Percentiles rank a stretch among this genome's conserved stretches.
Evolutionary conservation across 2,888 invertebrate species (phyloP).

Genomic region (Cheilosia vernalis): DNA sequence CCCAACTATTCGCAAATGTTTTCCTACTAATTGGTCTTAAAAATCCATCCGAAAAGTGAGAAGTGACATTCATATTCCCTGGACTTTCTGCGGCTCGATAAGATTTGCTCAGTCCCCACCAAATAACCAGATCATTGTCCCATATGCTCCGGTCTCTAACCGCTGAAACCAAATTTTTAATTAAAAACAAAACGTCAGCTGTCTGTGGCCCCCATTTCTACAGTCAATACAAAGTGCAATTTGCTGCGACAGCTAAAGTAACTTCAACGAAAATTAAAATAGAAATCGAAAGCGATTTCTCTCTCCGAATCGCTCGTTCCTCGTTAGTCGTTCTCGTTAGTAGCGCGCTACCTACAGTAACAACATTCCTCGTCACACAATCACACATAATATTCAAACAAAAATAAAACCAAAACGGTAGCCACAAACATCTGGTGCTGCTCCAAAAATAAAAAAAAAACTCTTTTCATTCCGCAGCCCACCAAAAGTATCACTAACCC

Average conservation of each 20-base stretch:
- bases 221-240: slow-evolving; percentile 35
- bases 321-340: slow-evolving; percentile 58
- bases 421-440: slow-evolving; percentile 60
- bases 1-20: no score
- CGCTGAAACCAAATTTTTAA: background rate
- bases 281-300: slow-evolving; percentile 69
- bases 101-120: no score
- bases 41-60: no score
- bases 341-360: slow-evolving; percentile 50
- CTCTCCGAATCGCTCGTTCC: slow-evolving; percentile 38
- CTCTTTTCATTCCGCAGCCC: slow-evolving; percentile 20
- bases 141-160: no score
- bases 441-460: slow-evolving; percentile 21
- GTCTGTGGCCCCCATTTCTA: background rate
- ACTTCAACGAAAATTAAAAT: slow-evolving; percentile 40
- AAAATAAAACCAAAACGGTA: slow-evolving; percentile 43
- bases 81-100: no score
- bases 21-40: no score
- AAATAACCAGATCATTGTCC: background rate
- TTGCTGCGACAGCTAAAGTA: slow-evolving; percentile 33
- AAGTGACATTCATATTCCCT: no score
- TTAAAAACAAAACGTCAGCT: slow-evolving; percentile 35
- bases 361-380: slow-evolving; percentile 62
- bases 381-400: slow-evolving; percentile 39
- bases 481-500: slow-evolving; percentile 29